Evolutionary conservation across 2,888 invertebrate genomes (phyloP).

Genomic region (Spicauda simplicius): DNA sequence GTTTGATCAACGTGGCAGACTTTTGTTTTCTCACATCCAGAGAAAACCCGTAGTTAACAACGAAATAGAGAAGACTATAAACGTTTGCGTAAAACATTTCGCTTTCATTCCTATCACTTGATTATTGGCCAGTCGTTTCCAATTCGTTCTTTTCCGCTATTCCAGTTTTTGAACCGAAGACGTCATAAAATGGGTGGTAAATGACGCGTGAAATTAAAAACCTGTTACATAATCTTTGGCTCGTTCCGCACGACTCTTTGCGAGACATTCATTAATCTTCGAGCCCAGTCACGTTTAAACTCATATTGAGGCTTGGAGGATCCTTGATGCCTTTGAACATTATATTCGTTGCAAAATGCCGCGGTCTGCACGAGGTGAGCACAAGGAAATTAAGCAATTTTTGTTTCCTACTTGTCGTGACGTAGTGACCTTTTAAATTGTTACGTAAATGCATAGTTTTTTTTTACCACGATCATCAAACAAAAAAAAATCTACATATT

Average conservation of each 20-base stretch:
- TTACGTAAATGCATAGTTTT: too few species aligned
- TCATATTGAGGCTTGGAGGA: slow-evolving; percentile 4
- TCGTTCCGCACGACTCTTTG: slow-evolving; percentile 29
- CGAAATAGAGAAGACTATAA: not conserved
- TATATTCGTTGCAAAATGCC: not conserved
- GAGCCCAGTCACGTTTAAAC: slow-evolving; percentile 27
- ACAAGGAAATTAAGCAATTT: too few species aligned
- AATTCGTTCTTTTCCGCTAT: slow-evolving; percentile 30
- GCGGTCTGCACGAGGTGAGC: too few species aligned
- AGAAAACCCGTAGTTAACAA: too few species aligned
- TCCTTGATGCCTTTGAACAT: slow-evolving; percentile 10
- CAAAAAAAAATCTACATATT: too few species aligned
- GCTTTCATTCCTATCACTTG: slow-evolving; percentile 9
- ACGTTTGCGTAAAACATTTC: slow-evolving; percentile 2
- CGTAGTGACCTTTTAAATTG: too few species aligned
- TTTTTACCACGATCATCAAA: too few species aligned
- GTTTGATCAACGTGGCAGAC: too few species aligned
- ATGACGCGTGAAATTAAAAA: slow-evolving; percentile 37
- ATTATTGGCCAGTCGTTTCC: slow-evolving; percentile 31
- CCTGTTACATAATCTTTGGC: slow-evolving; percentile 36
- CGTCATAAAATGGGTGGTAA: slow-evolving; percentile 33
- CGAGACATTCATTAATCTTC: slow-evolving; percentile 46
- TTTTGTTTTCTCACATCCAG: too few species aligned
- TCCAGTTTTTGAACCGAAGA: slow-evolving; percentile 32
- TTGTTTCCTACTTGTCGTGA: not conserved